Percentiles rank a stretch among this genome's conserved stretches.
Conservation (phyloP, 1,140 invertebrate species). For the Coenobita brevimanus region DNA sequence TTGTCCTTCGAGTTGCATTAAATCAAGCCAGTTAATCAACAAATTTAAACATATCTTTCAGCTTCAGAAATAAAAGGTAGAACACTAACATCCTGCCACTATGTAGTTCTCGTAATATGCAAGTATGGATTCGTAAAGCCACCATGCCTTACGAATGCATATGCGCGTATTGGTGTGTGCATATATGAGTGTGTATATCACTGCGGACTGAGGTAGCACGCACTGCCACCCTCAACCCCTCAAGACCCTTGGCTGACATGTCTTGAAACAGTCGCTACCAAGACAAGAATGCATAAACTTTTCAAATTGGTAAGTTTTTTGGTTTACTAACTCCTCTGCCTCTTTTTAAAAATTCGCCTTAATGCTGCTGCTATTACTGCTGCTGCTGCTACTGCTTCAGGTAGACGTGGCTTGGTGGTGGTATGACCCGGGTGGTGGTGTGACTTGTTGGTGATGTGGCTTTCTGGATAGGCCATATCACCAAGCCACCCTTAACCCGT, state of each 20-base stretch:
- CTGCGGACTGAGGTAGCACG: slow-evolving; percentile 34
- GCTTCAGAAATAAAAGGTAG: too few species aligned
- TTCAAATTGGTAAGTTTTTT: slow-evolving; percentile 62
- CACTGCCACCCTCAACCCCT: slow-evolving; percentile 38
- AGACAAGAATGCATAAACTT: slow-evolving; percentile 54
- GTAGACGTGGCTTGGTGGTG: too few species aligned
- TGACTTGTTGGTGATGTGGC: too few species aligned
- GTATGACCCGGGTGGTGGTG: not conserved
- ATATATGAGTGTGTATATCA: slow-evolving; percentile 26
- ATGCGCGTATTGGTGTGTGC: not conserved
- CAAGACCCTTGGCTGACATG: slow-evolving; percentile 46
- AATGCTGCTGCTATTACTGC: not conserved
- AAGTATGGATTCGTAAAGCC: too few species aligned
- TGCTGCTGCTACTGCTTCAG: not conserved
- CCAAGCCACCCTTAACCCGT: too few species aligned
- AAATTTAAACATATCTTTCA: too few species aligned
- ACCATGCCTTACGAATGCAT: too few species aligned
- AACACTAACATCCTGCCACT: too few species aligned
- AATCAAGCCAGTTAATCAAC: too few species aligned
- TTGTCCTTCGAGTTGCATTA: too few species aligned
- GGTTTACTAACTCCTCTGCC: not conserved
- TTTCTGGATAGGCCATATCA: too few species aligned
- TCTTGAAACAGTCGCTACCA: slow-evolving; percentile 45
- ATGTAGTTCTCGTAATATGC: too few species aligned
- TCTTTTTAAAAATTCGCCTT: not conserved